Evolutionary conservation across 2,888 invertebrate species (phyloP).

Genomic region (Tenthredo amoena): DNA sequence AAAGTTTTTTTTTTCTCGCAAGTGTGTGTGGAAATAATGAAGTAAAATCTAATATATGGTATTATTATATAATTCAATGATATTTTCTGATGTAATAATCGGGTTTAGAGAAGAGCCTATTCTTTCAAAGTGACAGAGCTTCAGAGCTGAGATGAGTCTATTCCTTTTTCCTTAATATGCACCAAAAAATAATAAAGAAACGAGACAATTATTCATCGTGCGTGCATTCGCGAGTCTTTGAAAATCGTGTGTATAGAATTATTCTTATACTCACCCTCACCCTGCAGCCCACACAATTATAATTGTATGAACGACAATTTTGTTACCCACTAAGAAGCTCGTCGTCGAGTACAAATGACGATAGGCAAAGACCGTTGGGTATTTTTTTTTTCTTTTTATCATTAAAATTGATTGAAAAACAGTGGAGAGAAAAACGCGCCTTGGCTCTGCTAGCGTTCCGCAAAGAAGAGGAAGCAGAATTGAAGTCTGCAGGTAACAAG

Average conservation of each 20-base stretch:
- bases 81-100: not conserved
- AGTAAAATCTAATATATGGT: not conserved
- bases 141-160: not conserved
- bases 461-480: slow-evolving; percentile 81
- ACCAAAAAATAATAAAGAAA: not conserved
- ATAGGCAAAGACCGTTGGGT: not conserved
- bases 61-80: not conserved
- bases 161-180: not conserved
- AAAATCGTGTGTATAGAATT: not conserved
- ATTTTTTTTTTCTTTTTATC: not conserved
- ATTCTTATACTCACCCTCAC: not conserved
- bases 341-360: not conserved
- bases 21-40: not conserved
- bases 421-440: slow-evolving; percentile 67
- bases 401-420: slow-evolving; percentile 46
- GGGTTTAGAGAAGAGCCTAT: not conserved
- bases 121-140: not conserved
- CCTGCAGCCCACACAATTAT: not conserved
- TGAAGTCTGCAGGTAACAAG: slow-evolving; percentile 83
- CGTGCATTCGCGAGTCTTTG: not conserved
- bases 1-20: not conserved
- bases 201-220: not conserved
- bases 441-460: slow-evolving; percentile 80
- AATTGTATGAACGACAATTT: not conserved
- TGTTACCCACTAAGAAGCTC: not conserved